These are phyloP conservation scores for Echiichthys vipera DNA, from an alignment of 2,797 vertebrate species.

Conservation along the genomic window DNA sequence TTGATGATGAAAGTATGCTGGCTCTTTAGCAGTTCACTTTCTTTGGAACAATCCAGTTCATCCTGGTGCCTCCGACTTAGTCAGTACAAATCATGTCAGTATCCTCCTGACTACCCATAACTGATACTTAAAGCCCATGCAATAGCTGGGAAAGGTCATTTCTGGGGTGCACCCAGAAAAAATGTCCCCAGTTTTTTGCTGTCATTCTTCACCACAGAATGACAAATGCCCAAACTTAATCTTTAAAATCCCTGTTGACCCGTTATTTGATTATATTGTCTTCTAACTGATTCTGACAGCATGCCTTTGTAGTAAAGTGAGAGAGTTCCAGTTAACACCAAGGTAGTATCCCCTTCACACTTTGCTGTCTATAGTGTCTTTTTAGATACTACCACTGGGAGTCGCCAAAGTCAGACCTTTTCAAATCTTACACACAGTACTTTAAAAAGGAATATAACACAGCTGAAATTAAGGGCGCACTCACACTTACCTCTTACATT, in stretches of 20 bases:
- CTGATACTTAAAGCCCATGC: not conserved
- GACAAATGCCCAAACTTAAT: not conserved
- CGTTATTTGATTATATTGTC: not conserved
- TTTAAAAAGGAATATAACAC: not conserved
- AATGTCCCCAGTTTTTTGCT: not conserved
- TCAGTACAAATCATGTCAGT: not conserved
- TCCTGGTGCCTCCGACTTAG: not conserved
- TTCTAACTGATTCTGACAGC: not conserved
- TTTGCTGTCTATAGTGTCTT: not conserved
- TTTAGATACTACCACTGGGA: no score
- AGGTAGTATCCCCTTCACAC: not conserved
- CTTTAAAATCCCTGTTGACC: not conserved
- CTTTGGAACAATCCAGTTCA: not conserved
- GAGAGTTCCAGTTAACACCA: no score
- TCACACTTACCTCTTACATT: no score
- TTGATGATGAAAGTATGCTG: not conserved
- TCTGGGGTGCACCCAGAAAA: not conserved
- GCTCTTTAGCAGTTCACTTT: not conserved
- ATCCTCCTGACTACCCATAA: not conserved
- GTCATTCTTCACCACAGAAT: not conserved
- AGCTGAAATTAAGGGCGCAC: not conserved
- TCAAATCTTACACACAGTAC: not conserved
- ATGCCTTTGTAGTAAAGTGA: not conserved
- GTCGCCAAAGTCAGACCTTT: not conserved
- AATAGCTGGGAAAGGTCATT: not conserved